Percentiles rank a stretch among this genome's conserved stretches.
phyloP scores from a whole-genome alignment of 1,140 invertebrate species.

The Pseudomyrmex gracilis region DNA sequence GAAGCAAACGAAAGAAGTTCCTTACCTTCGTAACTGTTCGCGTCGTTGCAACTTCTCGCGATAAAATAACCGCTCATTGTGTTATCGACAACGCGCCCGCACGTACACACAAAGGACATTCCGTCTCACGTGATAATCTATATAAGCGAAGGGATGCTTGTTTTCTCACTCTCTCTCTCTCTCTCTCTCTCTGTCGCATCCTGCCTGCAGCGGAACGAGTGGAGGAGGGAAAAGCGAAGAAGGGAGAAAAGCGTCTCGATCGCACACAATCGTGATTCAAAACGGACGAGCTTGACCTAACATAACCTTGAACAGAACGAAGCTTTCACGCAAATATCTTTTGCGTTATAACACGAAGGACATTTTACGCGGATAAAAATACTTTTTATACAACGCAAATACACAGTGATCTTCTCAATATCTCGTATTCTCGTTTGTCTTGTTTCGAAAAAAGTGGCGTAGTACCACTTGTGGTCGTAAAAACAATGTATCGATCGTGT shows the following conservation, averaged over 20 bases:
- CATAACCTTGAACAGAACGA: background rate
- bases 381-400: too few species aligned
- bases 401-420: too few species aligned
- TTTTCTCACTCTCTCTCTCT: background rate
- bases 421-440: background rate
- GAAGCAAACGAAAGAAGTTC: background rate
- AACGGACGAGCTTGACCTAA: background rate
- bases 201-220: too few species aligned
- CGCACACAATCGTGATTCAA: background rate
- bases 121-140: background rate
- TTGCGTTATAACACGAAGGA: background rate
- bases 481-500: too few species aligned
- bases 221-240: too few species aligned
- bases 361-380: too few species aligned
- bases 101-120: background rate
- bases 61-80: too few species aligned
- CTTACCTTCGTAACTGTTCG: background rate
- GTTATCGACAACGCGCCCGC: too few species aligned
- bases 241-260: background rate
- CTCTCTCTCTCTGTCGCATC: background rate
- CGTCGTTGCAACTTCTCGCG: too few species aligned
- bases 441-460: too few species aligned
- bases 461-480: too few species aligned
- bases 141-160: background rate
- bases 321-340: background rate